phyloP scores from a whole-genome alignment of 2,797 vertebrate genomes.

The Amazona finschi region DNA sequence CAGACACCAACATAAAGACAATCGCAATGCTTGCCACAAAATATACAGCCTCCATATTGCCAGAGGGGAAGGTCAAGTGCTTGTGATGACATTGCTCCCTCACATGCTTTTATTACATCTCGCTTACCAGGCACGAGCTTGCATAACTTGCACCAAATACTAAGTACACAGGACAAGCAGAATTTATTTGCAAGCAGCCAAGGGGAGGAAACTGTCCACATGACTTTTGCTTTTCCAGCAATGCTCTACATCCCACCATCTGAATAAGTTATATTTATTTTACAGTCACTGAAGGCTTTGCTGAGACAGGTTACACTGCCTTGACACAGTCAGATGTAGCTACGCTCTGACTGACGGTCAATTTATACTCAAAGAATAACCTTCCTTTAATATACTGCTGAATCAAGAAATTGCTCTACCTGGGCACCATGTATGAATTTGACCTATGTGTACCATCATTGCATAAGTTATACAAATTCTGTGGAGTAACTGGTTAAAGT shows the following conservation, averaged over 20 bases:
- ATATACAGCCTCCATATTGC: constrained; percentile 51
- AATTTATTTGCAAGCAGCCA: constrained; percentile 48
- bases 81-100: constrained; percentile 57
- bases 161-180: constrained; percentile 33
- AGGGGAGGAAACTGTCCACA: constrained; percentile 9
- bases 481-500: background rate
- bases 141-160: constrained; percentile 45
- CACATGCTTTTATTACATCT: constrained; percentile 56
- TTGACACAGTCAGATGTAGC: constrained; percentile 39
- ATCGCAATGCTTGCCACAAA: background rate
- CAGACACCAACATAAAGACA: constrained; percentile 3
- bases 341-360: constrained; percentile 17
- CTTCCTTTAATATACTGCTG: constrained; percentile 52
- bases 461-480: constrained; percentile 1
- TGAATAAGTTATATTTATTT: constrained; percentile 52
- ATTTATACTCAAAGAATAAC: constrained; percentile 46
- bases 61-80: constrained; percentile 51
- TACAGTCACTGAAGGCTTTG: constrained; percentile 22
- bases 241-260: background rate
- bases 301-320: constrained; percentile 43
- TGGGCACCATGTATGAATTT: background rate
- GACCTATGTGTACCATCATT: background rate
- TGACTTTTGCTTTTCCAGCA: constrained; percentile 41
- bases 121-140: constrained; percentile 28
- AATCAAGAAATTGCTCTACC: background rate